These are phyloP conservation scores for Otus scops DNA, from an alignment of 2,797 vertebrate species.

Conservation along the genomic window DNA sequence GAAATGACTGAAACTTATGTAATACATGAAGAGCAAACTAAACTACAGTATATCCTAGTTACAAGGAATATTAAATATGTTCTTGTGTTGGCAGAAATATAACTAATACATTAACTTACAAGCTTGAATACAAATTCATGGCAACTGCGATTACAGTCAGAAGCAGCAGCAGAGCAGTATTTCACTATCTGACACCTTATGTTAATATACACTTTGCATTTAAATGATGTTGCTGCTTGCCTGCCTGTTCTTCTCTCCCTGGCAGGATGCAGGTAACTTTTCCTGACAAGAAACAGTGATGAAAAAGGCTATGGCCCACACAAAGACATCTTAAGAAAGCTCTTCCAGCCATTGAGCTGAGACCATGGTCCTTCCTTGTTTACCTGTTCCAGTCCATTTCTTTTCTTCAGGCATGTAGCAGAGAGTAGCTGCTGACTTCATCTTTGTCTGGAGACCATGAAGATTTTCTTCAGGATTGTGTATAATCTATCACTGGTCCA, in stretches of 20 bases:
- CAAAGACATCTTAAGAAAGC: background rate
- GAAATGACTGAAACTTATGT: background rate
- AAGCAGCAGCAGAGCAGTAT: background rate
- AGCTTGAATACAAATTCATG: slow-evolving; percentile 17
- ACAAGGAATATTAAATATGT: background rate
- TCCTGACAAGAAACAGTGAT: background rate
- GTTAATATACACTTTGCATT: slow-evolving; percentile 33
- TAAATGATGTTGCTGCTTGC: background rate
- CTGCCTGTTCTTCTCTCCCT: background rate
- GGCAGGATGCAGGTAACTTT: background rate
- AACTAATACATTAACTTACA: background rate
- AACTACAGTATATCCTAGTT: background rate
- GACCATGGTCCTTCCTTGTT: background rate
- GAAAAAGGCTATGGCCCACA: background rate
- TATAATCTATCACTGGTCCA: background rate
- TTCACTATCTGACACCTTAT: slow-evolving; percentile 24
- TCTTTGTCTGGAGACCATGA: background rate
- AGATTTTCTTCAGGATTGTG: background rate
- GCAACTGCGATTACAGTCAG: background rate
- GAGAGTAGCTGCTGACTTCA: background rate
- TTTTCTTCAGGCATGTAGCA: background rate
- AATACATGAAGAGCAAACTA: background rate
- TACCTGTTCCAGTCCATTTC: background rate
- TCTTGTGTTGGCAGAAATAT: background rate
- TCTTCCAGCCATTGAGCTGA: background rate